phyloP scores from a whole-genome alignment of 2,113 vertebrate species.

The Odocoileus hemionus region DNA sequence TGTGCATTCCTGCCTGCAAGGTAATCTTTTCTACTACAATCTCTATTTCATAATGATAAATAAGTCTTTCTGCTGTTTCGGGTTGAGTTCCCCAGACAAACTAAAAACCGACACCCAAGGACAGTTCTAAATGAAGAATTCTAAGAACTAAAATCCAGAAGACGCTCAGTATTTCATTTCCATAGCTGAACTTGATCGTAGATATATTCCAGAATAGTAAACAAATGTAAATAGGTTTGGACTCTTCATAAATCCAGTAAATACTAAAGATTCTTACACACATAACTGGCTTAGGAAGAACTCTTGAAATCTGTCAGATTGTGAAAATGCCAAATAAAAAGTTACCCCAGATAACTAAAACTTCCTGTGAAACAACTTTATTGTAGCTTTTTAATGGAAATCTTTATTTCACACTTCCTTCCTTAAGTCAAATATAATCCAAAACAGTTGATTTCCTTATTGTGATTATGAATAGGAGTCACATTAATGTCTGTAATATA shows the following conservation, averaged over 20 bases:
- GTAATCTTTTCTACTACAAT: neutral
- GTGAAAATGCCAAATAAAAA: neutral
- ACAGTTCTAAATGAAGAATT: neutral
- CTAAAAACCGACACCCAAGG: neutral
- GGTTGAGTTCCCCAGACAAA: neutral
- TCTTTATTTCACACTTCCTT: neutral
- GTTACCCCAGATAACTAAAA: neutral
- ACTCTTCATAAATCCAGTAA: neutral
- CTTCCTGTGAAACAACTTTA: neutral
- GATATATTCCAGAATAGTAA: neutral
- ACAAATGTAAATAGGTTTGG: neutral
- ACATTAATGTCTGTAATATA: neutral
- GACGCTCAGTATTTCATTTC: neutral
- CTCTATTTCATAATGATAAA: neutral
- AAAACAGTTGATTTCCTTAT: neutral
- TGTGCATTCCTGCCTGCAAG: neutral
- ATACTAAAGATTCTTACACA: neutral
- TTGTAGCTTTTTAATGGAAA: neutral
- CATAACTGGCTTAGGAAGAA: neutral
- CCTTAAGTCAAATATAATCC: neutral
- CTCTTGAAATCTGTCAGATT: neutral
- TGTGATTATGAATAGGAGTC: neutral
- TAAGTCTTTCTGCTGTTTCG: neutral
- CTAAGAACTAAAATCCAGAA: slow-evolving; percentile 3
- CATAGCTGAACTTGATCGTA: neutral